A percentile compares a stretch with the other conserved stretches of the same genome.
Conservation (phyloP, 2,888 invertebrate genomes). For the Temnothorax unifasciatus region DNA sequence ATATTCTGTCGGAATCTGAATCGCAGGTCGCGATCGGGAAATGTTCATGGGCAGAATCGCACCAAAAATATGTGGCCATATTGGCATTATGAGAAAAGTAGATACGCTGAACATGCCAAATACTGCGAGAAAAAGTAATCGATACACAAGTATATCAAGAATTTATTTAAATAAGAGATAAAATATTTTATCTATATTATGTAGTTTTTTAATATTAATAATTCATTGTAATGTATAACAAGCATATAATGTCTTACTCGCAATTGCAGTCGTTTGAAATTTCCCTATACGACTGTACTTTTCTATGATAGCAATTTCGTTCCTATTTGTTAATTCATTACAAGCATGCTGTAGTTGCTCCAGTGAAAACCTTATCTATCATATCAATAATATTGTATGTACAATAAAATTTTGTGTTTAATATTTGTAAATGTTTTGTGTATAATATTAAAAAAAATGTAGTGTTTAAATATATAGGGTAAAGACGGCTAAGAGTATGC, state of each 20-base stretch:
- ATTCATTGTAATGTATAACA: background rate
- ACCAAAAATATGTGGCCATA: background rate
- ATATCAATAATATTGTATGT: background rate
- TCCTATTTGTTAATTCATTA: background rate
- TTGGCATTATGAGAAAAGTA: background rate
- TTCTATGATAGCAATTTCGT: constrained; percentile 21
- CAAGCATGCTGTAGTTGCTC: background rate
- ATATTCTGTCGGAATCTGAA: background rate
- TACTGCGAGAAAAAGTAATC: background rate
- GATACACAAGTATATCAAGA: background rate
- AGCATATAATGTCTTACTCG: background rate
- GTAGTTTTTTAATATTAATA: background rate
- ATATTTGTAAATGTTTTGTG: too few species aligned
- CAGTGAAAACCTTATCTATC: background rate
- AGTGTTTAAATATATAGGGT: too few species aligned
- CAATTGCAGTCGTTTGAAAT: background rate
- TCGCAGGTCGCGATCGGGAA: background rate
- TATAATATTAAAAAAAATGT: too few species aligned
- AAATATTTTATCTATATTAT: background rate
- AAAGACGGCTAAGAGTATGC: too few species aligned
- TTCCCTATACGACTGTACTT: background rate
- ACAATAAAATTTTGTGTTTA: too few species aligned
- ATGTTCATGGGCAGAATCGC: background rate
- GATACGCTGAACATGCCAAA: background rate
- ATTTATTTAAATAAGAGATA: background rate